Evolutionary conservation across 2,797 vertebrate genomes (phyloP).

Genomic region (Acanthurus tractus): DNA sequence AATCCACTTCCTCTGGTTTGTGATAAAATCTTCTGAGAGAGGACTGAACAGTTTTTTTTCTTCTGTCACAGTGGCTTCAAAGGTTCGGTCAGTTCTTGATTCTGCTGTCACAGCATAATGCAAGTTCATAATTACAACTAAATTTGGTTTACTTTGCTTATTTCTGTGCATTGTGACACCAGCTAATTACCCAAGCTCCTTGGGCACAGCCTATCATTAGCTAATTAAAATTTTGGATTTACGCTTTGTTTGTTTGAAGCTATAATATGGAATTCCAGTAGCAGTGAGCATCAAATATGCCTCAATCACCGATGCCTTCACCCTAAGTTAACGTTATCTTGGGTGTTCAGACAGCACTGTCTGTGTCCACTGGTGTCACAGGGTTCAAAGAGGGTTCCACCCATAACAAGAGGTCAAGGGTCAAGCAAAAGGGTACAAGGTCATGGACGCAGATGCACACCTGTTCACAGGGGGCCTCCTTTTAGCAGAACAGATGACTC

Average conservation of each 20-base stretch:
- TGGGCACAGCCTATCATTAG: background rate
- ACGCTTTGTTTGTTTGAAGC: conserved; percentile 25
- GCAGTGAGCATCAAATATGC: background rate
- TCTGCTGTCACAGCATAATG: conserved; percentile 39
- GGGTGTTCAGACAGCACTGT: conserved; percentile 25
- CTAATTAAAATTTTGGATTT: background rate
- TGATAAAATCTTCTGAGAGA: conserved; percentile 59
- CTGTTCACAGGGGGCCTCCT: conserved; percentile 74
- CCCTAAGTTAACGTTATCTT: conserved; percentile 43
- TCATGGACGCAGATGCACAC: conserved; percentile 67
- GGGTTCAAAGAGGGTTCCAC: conserved; percentile 57
- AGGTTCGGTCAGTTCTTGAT: conserved; percentile 42
- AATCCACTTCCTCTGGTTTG: conserved; percentile 61
- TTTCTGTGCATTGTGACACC: background rate
- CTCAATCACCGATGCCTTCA: background rate
- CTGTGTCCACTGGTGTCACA: conserved; percentile 25
- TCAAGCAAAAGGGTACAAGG: conserved; percentile 55
- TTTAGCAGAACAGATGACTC: conserved; percentile 56
- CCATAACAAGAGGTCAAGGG: conserved; percentile 53
- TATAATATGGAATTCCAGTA: conserved; percentile 3
- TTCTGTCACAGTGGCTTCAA: conserved; percentile 40
- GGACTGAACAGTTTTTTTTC: conserved; percentile 8
- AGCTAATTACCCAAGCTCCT: conserved; percentile 9
- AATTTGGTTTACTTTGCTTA: conserved; percentile 8
- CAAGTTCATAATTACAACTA: conserved; percentile 20